Conservation (phyloP, 2,888 invertebrate genomes). For the Oxycera nigricornis region DNA sequence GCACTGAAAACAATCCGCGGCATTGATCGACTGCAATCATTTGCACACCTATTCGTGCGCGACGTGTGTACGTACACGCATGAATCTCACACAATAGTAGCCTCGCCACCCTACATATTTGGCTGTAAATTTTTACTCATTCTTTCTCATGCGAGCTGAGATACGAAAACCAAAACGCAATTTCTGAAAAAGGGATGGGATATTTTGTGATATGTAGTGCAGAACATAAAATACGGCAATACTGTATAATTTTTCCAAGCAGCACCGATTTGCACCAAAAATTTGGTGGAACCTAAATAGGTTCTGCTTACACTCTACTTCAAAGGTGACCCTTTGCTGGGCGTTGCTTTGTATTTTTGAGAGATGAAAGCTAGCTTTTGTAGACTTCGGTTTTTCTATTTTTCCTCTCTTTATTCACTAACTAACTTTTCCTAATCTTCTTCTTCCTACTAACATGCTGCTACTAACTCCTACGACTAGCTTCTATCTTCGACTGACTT, state of each 20-base stretch:
- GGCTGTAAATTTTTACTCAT: too few species aligned
- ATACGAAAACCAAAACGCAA: too few species aligned
- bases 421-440: too few species aligned
- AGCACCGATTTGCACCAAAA: constrained; percentile 5
- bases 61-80: not conserved
- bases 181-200: not conserved
- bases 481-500: too few species aligned
- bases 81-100: not conserved
- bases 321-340: not conserved
- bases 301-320: not conserved
- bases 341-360: not conserved
- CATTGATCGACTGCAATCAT: too few species aligned
- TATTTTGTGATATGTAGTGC: not conserved
- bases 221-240: not conserved
- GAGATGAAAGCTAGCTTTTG: not conserved
- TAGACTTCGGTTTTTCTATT: too few species aligned
- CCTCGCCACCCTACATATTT: not conserved
- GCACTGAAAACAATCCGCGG: too few species aligned
- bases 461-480: too few species aligned
- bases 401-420: too few species aligned
- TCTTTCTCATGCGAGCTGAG: too few species aligned
- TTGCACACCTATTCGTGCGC: not conserved
- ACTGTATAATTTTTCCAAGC: not conserved
- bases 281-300: too few species aligned
- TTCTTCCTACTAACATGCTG: too few species aligned